A percentile compares a stretch with the other conserved stretches of the same genome.
Conservation (phyloP, 2,113 vertebrate genomes). For the Actenoides lindsayi region DNA sequence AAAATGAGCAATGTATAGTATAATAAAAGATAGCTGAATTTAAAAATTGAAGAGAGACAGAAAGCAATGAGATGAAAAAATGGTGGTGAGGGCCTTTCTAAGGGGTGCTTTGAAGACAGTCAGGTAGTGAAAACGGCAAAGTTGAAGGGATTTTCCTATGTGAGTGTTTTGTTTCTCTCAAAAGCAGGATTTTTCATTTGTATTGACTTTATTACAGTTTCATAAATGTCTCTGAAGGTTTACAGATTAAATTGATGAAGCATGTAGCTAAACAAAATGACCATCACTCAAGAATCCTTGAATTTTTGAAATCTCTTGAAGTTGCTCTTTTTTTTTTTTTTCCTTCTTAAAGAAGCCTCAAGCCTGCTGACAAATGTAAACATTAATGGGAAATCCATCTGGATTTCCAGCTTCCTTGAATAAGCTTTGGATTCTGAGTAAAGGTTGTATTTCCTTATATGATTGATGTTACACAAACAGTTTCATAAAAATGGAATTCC, state of each 20-base stretch:
- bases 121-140: neutral
- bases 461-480: neutral
- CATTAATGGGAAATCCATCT: neutral
- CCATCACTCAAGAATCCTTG: neutral
- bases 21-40: neutral
- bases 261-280: neutral
- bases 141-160: neutral
- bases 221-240: neutral
- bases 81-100: neutral
- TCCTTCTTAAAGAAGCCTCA: neutral
- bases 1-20: fast-evolving
- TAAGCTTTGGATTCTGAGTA: neutral
- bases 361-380: neutral
- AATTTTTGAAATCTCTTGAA: neutral
- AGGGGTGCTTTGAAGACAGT: neutral
- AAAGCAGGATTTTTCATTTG: neutral
- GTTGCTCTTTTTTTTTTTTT: neutral
- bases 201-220: neutral
- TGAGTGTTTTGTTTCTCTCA: neutral
- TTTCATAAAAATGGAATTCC: neutral
- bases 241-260: neutral
- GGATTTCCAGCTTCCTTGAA: neutral
- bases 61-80: neutral
- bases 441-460: neutral
- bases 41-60: neutral